phyloP scores from a whole-genome alignment of 2,797 vertebrate species.

The Epinephelus malabaricus region DNA sequence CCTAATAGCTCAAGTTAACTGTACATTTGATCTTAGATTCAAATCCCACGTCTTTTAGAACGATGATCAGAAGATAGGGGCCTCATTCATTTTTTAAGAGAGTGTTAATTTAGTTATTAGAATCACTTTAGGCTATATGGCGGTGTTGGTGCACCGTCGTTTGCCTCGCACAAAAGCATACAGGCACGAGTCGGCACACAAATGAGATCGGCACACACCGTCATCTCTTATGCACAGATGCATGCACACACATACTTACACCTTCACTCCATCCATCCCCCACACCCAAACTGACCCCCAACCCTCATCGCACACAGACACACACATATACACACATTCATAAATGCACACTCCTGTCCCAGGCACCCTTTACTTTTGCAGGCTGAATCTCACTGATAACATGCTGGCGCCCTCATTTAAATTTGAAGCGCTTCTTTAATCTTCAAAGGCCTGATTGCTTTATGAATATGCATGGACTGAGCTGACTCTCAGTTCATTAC shows the following conservation, averaged over 20 bases:
- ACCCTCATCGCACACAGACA: constrained; percentile 50
- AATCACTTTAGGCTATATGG: constrained; percentile 61
- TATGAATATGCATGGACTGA: constrained; percentile 99
- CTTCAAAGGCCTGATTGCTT: constrained; percentile 99
- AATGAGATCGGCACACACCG: constrained; percentile 37
- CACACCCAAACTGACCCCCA: constrained; percentile 68
- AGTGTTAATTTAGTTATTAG: constrained; percentile 68
- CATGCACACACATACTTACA: constrained; percentile 52
- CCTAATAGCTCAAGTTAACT: constrained; percentile 73
- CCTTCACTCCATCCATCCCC: constrained; percentile 57
- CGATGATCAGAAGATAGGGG: constrained; percentile 65
- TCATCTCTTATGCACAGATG: constrained; percentile 59
- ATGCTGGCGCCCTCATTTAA: constrained; percentile 99
- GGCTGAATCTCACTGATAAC: constrained; percentile 99
- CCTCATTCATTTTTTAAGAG: constrained; percentile 71
- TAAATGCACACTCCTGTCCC: constrained; percentile 75
- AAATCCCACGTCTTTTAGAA: constrained; percentile 77
- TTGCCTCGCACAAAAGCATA: constrained; percentile 52
- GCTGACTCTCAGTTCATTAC: constrained; percentile 99
- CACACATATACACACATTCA: constrained; percentile 50
- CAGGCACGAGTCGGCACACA: constrained; percentile 46
- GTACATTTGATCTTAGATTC: constrained; percentile 78
- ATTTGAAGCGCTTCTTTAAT: constrained; percentile 99
- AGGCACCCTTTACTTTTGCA: constrained; percentile 90
- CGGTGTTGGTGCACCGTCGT: constrained; percentile 23